A percentile compares a stretch with the other conserved stretches of the same genome.
These are phyloP conservation scores for Oithona nana DNA, from an alignment of 2,888 invertebrate genomes.

Conservation along the genomic window DNA sequence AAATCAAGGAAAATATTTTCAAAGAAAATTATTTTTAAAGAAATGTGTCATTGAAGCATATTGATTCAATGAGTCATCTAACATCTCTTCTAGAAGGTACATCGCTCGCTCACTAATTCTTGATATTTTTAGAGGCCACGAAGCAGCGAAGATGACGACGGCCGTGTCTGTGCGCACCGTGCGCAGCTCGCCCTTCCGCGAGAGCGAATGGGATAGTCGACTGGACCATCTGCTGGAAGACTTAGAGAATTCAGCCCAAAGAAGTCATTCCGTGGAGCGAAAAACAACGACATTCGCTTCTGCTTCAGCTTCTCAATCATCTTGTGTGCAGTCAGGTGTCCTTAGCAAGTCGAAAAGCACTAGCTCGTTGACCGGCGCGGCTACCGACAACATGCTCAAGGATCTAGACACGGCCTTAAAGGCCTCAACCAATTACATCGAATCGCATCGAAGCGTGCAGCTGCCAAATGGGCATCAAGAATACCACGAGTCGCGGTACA, in stretches of 20 bases:
- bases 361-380: background rate
- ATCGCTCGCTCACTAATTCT: too few relatives aligned
- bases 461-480: background rate
- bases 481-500: constrained; percentile 3
- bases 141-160: background rate
- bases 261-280: background rate
- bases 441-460: background rate
- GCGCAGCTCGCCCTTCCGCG: constrained; percentile 11
- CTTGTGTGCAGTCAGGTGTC: background rate
- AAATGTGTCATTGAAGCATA: too few relatives aligned
- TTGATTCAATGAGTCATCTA: too few relatives aligned
- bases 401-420: constrained; percentile 12
- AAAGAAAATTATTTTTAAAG: too few relatives aligned
- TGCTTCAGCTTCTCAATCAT: background rate
- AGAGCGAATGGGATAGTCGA: constrained; percentile 16
- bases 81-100: too few relatives aligned
- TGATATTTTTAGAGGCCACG: too few relatives aligned
- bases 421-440: constrained; percentile 14
- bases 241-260: constrained; percentile 9
- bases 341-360: constrained; percentile 1
- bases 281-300: background rate
- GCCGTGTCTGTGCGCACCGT: background rate
- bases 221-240: constrained; percentile 14
- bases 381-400: constrained; percentile 7
- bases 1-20: too few relatives aligned